Conservation (phyloP, 2,797 vertebrate genomes). For the Schizopygopsis pylzovi region DNA sequence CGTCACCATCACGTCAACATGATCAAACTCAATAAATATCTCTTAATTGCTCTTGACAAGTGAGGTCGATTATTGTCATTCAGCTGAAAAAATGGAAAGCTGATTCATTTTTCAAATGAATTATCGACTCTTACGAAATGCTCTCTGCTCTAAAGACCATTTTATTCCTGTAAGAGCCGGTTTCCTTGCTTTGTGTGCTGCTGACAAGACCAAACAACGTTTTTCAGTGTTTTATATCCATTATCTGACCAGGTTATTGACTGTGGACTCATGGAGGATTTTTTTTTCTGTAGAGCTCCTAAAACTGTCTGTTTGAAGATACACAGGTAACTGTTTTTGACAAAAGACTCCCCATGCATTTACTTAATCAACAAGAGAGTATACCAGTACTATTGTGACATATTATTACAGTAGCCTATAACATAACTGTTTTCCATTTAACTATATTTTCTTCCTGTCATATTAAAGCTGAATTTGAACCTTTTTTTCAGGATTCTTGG, state of each 20-base stretch:
- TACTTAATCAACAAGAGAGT: neutral
- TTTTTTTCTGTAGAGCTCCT: neutral
- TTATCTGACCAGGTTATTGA: neutral
- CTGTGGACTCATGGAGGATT: neutral
- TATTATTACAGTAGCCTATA: neutral
- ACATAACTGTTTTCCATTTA: neutral
- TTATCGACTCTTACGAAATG: neutral
- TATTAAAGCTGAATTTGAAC: neutral
- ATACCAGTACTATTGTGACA: neutral
- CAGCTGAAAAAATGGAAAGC: neutral
- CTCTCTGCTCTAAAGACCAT: neutral
- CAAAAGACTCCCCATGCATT: neutral
- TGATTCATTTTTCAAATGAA: neutral
- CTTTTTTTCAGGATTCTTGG: neutral
- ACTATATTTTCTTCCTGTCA: neutral
- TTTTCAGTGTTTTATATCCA: neutral
- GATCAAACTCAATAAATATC: neutral
- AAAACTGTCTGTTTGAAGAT: neutral
- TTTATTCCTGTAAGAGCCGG: neutral
- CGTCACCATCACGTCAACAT: neutral
- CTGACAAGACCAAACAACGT: neutral
- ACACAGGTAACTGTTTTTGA: neutral
- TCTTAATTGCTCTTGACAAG: neutral
- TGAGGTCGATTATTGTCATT: neutral
- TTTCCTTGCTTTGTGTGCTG: neutral